Percentiles rank a stretch among this genome's conserved stretches.
These are phyloP conservation scores for Ectobius pallidus DNA, from an alignment of 2,888 invertebrate genomes.

Conservation along the genomic window DNA sequence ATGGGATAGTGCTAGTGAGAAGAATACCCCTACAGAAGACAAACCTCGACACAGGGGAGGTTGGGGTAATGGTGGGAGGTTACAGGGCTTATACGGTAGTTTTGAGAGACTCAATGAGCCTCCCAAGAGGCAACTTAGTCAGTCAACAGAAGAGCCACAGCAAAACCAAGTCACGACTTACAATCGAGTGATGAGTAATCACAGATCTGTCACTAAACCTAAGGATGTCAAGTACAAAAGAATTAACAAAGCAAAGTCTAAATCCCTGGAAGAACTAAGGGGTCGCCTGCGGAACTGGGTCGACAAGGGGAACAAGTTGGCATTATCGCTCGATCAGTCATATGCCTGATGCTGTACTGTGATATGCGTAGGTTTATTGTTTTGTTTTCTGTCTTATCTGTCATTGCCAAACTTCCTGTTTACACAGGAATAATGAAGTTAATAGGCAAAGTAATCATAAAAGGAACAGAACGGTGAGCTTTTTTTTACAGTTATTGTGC, in stretches of 20 bases:
- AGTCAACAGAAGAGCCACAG: conserved; percentile 48
- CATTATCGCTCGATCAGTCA: conserved; percentile 42
- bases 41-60: neutral
- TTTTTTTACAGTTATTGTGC: no score
- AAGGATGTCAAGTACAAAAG: conserved; percentile 91
- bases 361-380: no score
- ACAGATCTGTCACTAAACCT: conserved; percentile 86
- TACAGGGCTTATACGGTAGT: conserved; percentile 56
- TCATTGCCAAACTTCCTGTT: no score
- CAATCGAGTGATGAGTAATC: conserved; percentile 89
- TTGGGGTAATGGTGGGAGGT: conserved; percentile 46
- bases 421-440: no score
- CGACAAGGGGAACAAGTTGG: conserved; percentile 65
- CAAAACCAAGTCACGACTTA: conserved; percentile 68
- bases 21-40: neutral
- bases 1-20: neutral
- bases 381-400: no score
- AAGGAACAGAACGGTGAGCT: no score
- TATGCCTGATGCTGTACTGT: conserved; percentile 36
- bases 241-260: conserved; percentile 89
- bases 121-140: conserved; percentile 21
- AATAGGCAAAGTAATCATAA: no score
- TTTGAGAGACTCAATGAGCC: conserved; percentile 54
- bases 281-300: conserved; percentile 86
- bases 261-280: conserved; percentile 82